phyloP scores from a whole-genome alignment of 2,797 vertebrate genomes.

The Danio choprae region DNA sequence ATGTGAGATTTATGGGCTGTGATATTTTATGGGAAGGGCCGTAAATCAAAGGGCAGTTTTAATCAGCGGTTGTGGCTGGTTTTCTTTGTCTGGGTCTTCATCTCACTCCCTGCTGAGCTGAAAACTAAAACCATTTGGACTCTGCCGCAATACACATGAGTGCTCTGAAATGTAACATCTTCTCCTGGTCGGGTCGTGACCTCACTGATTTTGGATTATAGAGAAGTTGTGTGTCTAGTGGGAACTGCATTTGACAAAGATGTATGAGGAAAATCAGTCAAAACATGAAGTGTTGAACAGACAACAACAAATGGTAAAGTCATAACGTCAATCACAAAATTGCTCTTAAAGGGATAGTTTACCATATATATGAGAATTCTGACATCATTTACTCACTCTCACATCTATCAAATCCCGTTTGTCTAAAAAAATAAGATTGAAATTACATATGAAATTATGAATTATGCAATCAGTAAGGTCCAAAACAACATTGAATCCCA shows the following conservation, averaged over 20 bases:
- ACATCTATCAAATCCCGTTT: not conserved
- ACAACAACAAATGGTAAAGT: conserved; percentile 7
- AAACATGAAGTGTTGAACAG: conserved; percentile 35
- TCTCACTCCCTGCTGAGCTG: conserved; percentile 43
- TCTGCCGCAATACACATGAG: conserved; percentile 20
- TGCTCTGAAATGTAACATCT: conserved; percentile 31
- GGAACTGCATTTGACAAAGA: conserved; percentile 36
- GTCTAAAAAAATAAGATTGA: too few species aligned
- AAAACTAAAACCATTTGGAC: conserved; percentile 52
- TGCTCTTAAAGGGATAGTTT: not conserved
- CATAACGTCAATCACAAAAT: conserved; percentile 30
- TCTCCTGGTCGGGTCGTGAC: conserved; percentile 43
- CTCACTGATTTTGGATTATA: conserved; percentile 51
- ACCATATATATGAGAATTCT: not conserved
- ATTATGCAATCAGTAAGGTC: not conserved
- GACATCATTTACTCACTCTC: not conserved
- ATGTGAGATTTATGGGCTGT: conserved; percentile 53
- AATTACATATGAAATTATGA: too few species aligned
- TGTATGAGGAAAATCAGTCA: conserved; percentile 19
- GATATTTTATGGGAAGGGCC: conserved; percentile 41
- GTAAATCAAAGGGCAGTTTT: conserved; percentile 51
- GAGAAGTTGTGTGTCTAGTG: conserved; percentile 39
- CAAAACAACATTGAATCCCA: not conserved
- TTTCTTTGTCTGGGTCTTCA: conserved; percentile 35
- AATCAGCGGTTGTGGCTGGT: conserved; percentile 46